phyloP scores from a whole-genome alignment of 2,113 vertebrate genomes.

The Epinephelus fuscoguttatus region DNA sequence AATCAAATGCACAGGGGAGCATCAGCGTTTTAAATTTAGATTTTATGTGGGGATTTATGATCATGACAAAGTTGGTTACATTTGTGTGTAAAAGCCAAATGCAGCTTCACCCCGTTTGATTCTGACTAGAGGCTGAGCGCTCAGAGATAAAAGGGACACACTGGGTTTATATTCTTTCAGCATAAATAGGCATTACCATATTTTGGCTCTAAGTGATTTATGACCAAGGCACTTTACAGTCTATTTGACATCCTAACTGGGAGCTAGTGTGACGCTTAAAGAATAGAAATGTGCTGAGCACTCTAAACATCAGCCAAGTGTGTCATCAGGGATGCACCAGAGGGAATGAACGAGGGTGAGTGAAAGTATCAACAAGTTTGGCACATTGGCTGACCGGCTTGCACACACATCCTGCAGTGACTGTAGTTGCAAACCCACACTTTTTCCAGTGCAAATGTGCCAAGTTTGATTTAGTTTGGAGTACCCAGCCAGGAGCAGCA shows the following conservation, averaged over 20 bases:
- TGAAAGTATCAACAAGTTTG: background rate
- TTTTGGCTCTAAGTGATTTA: background rate
- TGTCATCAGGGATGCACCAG: background rate
- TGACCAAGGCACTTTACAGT: too few species aligned
- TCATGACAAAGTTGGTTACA: background rate
- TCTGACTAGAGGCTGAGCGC: background rate
- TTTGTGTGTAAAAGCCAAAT: background rate
- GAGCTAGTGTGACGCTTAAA: background rate
- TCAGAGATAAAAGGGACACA: background rate
- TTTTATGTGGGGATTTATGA: background rate
- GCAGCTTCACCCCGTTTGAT: background rate
- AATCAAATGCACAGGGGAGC: background rate
- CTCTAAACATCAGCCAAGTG: background rate
- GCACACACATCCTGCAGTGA: background rate
- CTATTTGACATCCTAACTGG: background rate
- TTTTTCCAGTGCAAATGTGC: background rate
- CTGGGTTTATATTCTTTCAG: constrained; percentile 1
- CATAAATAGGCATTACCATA: background rate
- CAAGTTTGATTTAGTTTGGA: background rate
- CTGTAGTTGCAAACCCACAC: background rate
- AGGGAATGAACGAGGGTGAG: too few species aligned
- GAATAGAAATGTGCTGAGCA: background rate
- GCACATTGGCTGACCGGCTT: background rate
- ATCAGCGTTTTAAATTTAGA: background rate
- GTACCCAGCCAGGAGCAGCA: background rate